phyloP scores from a whole-genome alignment of 2,113 vertebrate species.

The Hipposideros armiger region DNA sequence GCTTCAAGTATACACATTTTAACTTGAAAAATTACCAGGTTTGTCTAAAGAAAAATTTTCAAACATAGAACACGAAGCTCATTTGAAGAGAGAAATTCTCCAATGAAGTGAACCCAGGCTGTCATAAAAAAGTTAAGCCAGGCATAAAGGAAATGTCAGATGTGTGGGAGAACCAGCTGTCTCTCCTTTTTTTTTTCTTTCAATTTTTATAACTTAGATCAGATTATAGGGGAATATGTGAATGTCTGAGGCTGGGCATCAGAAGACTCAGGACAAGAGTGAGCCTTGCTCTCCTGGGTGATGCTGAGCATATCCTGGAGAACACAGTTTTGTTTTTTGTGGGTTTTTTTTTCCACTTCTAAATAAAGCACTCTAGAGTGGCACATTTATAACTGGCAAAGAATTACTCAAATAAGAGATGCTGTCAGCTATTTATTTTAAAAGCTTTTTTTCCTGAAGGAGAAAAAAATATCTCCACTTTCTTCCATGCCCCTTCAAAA shows the following conservation, averaged over 20 bases:
- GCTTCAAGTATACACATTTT: conserved; percentile 82
- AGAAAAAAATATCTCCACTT: conserved; percentile 62
- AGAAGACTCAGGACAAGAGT: not conserved
- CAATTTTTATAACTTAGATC: conserved; percentile 83
- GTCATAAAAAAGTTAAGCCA: conserved; percentile 87
- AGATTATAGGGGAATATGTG: conserved; percentile 82
- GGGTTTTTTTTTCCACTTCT: conserved; percentile 75
- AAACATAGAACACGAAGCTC: conserved; percentile 83
- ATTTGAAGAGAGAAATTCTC: conserved; percentile 85
- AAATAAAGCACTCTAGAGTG: conserved; percentile 87
- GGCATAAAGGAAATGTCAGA: conserved; percentile 87
- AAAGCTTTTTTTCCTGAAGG: conserved; percentile 77
- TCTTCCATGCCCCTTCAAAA: conserved; percentile 72
- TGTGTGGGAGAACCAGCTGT: conserved; percentile 87
- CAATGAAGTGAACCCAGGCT: conserved; percentile 84
- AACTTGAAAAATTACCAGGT: conserved; percentile 85
- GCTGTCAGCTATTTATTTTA: conserved; percentile 88
- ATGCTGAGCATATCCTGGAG: conserved; percentile 62
- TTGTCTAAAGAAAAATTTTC: conserved; percentile 85
- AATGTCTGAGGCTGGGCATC: conserved; percentile 64
- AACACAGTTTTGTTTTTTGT: conserved; percentile 59
- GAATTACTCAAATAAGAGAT: conserved; percentile 89
- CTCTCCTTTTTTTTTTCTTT: conserved; percentile 60
- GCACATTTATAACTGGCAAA: conserved; percentile 86
- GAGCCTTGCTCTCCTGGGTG: conserved; percentile 60